Percentiles rank a stretch among this genome's conserved stretches.
phyloP scores from a whole-genome alignment of 2,888 invertebrate species.

The Platycheirus rosarum region DNA sequence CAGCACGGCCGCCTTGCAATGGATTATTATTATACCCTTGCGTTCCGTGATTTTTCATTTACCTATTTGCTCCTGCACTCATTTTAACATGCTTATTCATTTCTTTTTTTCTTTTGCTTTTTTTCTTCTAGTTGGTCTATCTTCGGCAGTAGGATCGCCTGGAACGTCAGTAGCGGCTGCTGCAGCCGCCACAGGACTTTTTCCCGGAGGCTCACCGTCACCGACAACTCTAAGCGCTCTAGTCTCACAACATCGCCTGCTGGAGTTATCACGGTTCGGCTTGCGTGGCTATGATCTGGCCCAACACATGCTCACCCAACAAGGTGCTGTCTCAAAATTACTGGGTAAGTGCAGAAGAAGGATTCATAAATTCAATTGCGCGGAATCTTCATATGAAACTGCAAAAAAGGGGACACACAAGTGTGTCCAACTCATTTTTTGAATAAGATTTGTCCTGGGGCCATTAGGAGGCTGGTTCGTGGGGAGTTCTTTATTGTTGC shows the following conservation, averaged over 20 bases:
- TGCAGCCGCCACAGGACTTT: constrained; percentile 81
- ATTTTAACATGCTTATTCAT: constrained; percentile 54
- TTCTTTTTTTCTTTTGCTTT: constrained; percentile 35
- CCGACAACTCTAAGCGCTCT: constrained; percentile 87
- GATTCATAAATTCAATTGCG: constrained; percentile 63
- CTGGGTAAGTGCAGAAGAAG: constrained; percentile 87
- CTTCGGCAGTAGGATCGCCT: constrained; percentile 76
- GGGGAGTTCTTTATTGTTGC: constrained; percentile 10
- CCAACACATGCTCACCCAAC: constrained; percentile 94
- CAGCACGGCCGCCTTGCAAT: constrained; percentile 16
- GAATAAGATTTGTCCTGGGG: constrained; percentile 47
- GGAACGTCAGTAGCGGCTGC: constrained; percentile 75
- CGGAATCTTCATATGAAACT: neutral
- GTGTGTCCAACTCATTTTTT: constrained; percentile 19
- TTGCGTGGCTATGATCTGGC: constrained; percentile 95
- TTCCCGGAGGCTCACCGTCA: constrained; percentile 81
- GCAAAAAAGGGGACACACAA: neutral
- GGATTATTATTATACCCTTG: constrained; percentile 67
- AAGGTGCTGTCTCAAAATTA: constrained; percentile 95
- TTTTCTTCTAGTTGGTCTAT: constrained; percentile 76
- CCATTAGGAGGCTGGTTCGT: constrained; percentile 15
- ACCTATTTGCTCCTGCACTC: constrained; percentile 17
- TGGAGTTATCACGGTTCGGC: constrained; percentile 91
- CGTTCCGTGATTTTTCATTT: constrained; percentile 77
- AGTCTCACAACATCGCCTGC: constrained; percentile 90